Evolutionary conservation across 2,888 invertebrate species (phyloP).

Genomic region (Apoda limacodes): DNA sequence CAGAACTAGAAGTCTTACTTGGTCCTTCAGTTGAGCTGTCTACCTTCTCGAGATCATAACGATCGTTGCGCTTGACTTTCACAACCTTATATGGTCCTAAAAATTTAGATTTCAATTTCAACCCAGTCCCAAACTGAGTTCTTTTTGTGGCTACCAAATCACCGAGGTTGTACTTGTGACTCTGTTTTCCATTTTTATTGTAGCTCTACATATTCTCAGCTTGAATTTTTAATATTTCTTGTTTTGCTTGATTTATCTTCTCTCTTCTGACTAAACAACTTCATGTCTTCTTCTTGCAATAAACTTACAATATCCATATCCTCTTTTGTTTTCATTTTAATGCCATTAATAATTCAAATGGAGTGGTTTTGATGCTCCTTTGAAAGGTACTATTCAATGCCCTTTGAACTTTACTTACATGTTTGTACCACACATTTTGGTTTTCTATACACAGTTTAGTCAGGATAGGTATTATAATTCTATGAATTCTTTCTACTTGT

Average conservation of each 20-base stretch:
- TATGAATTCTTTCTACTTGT: conserved; percentile 21
- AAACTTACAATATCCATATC: conserved; percentile 19
- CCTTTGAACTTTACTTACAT: conserved; percentile 15
- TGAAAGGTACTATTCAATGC: conserved; percentile 20
- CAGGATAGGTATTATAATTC: conserved; percentile 9
- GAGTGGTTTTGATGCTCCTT: conserved; percentile 16
- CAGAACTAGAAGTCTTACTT: conserved; percentile 24
- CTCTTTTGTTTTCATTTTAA: conserved; percentile 14
- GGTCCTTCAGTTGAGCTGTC: conserved; percentile 16
- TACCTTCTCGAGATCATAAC: conserved; percentile 27
- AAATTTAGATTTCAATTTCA: conserved; percentile 29
- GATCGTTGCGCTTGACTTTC: conserved; percentile 24
- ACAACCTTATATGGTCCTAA: conserved; percentile 31
- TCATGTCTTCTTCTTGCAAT: conserved; percentile 24
- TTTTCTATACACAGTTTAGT: conserved; percentile 12
- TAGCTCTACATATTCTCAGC: conserved; percentile 14
- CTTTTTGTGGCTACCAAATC: conserved; percentile 29
- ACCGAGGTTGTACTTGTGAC: conserved; percentile 7
- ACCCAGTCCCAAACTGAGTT: conserved; percentile 30
- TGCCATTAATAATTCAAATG: conserved; percentile 18
- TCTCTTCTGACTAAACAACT: conserved; percentile 20
- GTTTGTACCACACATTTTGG: conserved; percentile 10
- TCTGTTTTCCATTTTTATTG: conserved; percentile 13
- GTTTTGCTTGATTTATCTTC: conserved; percentile 22
- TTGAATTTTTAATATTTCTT: conserved; percentile 16